A percentile compares a stretch with the other conserved stretches of the same genome.
phyloP scores from a whole-genome alignment of 2,113 vertebrate species.

The Bucco capensis region DNA sequence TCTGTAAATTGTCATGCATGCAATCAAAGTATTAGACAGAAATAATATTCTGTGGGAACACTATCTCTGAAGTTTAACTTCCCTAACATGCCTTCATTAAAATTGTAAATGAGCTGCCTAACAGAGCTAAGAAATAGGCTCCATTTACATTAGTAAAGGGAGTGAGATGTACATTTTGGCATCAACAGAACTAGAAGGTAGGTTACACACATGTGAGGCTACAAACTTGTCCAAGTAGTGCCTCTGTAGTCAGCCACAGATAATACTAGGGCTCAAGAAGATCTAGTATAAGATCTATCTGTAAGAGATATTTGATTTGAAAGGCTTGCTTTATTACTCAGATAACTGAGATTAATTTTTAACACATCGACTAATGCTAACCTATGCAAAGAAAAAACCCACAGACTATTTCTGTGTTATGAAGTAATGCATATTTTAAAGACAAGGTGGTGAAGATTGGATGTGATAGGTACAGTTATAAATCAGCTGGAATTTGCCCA shows the following conservation, averaged over 20 bases:
- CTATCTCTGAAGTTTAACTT: background rate
- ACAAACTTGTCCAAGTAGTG: rapidly evolving
- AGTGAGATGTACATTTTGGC: background rate
- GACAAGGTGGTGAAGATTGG: background rate
- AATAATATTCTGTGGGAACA: background rate
- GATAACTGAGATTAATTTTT: background rate
- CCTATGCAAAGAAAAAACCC: rapidly evolving
- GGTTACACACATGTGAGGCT: background rate
- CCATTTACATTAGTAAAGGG: background rate
- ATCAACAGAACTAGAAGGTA: background rate
- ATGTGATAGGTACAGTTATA: background rate
- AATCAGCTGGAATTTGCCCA: background rate
- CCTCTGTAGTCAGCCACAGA: background rate
- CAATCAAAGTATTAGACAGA: background rate
- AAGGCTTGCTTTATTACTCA: background rate
- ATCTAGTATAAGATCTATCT: background rate
- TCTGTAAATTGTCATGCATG: background rate
- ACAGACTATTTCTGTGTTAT: background rate
- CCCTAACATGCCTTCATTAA: background rate
- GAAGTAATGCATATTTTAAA: background rate
- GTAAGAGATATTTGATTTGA: background rate
- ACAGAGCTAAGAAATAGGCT: background rate
- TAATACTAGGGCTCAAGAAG: background rate
- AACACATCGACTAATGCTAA: background rate
- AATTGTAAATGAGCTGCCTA: background rate